These are phyloP conservation scores for Oophaga sylvatica DNA, from an alignment of 2,797 vertebrate species.

Conservation along the genomic window DNA sequence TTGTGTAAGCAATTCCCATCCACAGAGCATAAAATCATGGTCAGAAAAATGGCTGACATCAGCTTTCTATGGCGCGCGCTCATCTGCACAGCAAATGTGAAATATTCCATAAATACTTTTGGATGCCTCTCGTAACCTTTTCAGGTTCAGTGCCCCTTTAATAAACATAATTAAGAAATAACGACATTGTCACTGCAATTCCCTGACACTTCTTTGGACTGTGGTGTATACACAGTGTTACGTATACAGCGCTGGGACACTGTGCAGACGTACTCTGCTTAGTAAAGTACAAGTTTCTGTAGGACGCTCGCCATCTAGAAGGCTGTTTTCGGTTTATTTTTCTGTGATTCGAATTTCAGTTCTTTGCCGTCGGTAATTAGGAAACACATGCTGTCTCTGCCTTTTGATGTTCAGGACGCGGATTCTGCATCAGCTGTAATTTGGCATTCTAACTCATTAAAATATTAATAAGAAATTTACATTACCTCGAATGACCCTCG, in stretches of 20 bases:
- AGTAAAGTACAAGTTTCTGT: background rate
- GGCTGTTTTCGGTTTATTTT: background rate
- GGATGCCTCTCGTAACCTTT: background rate
- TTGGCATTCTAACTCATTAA: conserved; percentile 36
- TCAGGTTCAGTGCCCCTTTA: background rate
- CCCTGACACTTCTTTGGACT: background rate
- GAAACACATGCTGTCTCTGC: background rate
- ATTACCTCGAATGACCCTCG: conserved; percentile 42
- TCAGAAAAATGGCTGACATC: background rate
- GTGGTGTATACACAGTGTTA: background rate
- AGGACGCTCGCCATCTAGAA: background rate
- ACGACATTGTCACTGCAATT: background rate
- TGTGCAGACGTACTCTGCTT: background rate
- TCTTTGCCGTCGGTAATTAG: conserved; percentile 12
- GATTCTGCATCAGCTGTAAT: conserved; percentile 40
- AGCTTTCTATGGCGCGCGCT: background rate
- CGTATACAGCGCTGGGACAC: background rate
- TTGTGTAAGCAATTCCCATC: background rate
- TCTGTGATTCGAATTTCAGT: background rate
- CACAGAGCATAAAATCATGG: background rate
- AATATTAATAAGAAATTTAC: conserved; percentile 45
- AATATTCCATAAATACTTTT: background rate
- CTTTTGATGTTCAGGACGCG: conserved; percentile 27
- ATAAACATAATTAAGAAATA: background rate
- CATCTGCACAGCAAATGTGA: background rate